Base-by-base conservation (phyloP, 2,113 vertebrate species). In the Festucalex cinctus region DNA sequence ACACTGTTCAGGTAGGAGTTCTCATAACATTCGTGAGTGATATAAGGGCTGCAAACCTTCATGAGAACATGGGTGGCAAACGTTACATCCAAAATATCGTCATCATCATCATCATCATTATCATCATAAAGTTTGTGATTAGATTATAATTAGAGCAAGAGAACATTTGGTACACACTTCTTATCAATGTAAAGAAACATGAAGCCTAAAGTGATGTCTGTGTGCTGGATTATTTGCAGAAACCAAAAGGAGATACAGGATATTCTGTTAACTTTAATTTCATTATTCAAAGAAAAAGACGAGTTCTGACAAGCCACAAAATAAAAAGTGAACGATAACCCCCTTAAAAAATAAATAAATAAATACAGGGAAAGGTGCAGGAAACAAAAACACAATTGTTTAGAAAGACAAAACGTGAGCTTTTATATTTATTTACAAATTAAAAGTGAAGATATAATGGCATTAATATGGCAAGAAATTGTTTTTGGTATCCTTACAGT, bases 1-100 rank as follows among this genome's bases (percentile, higher is more conserved):
- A 89, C 32, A 16, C 94, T 90, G 76, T 93, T 94, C 41, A 94
- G 71, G 56, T 93, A 93, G n/a, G 87, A 83, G 70, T 94, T 94
- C 41, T 83, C 84, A 68, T 93, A 67, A 79, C 94, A 95, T 1
- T 81, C 86, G 35, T 89, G 90, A 69, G 67, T 79, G 1, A 92
- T 19, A 54, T 81, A 89, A 0, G 94, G 89, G 68, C 93, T 93
- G 77, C 94, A 95, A 53, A 88, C 88, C 94, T 95, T 22, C 26
- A 6, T 49, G 46, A 20, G 46, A 49, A 20, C 16, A 53, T 46
- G 44, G 44, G 44, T 46, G 3, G 17, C 44, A 41, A 41, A 46
- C 9, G 44, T 46, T 46, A 6, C 3, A 46, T 46, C 44, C 13
- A 46, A 46, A 3, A 46, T 4, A 32, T 32, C 28, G 4, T 32